Base-by-base conservation (phyloP, 2,888 invertebrate genomes). In the Lycocerus yunnanus region DNA sequence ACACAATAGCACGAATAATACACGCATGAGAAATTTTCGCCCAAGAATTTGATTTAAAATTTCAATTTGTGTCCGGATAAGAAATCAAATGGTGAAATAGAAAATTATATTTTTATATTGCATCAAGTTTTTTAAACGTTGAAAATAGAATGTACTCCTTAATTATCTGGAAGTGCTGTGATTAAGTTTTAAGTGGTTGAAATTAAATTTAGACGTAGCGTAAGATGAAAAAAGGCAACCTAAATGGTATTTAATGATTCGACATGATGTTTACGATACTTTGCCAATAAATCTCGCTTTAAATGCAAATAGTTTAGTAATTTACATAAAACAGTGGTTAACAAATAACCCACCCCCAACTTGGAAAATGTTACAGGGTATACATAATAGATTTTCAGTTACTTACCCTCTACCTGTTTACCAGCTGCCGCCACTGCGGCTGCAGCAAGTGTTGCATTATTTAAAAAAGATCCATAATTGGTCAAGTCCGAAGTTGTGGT, bases 321-420 rank as follows among this genome's bases (percentile, higher is more conserved):
- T 63, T 63, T 63, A 63, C 61, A 63, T 63, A 63, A 18, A 63
- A 63, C 61, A 18, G 61, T 63, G 61, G 18, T 63, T 63, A 63
- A 59, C 58, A 15, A 68, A 43, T 43, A 43, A 20, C 61, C 20
- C 61, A 63, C 61, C 20, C 43, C 68, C 66, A 69, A 67, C 66
- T 71, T 18, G 65, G 71, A 68, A 60, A 66, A 71, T 71, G 70
- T 63, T 58, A 43, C 68, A 70, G 61, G 70, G 58, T 66, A 43
- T 43, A 43, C 5, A 43, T 43, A 43, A 43, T 43, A 43, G 43
- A 43, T 43, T 67, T 70, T 67, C 20, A 60, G 58, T 73, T 77
- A 78, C 87, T 86, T 87, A 93, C 93, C 95, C 91, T 98, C 97
- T 83, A 97, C 94, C 88, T 98, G 97, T 87, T 97, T 97, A 77